These are phyloP conservation scores for Caenorhabditis becei DNA, from an alignment of 2,888 invertebrate species.

Conservation along the genomic window DNA sequence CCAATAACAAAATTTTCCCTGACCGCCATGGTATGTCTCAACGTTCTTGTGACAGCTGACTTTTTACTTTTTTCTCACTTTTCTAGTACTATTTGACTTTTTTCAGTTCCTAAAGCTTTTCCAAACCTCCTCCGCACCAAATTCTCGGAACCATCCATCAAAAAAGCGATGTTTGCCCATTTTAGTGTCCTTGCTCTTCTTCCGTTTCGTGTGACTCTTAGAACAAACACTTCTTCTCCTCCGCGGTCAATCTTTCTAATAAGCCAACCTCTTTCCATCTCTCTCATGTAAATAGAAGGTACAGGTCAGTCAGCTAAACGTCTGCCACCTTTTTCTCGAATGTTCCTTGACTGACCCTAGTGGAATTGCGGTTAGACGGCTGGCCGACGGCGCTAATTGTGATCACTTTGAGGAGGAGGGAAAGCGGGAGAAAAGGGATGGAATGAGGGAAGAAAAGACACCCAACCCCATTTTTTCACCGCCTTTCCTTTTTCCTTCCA, in stretches of 20 bases:
- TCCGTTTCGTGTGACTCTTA: slow-evolving; percentile 40
- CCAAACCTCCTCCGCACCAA: neutral
- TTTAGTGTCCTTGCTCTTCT: slow-evolving; percentile 22
- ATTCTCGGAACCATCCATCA: neutral
- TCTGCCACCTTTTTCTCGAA: slow-evolving; percentile 1
- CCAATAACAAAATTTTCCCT: too few relatives aligned
- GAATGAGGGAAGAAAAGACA: slow-evolving; percentile 4
- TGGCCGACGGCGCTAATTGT: neutral
- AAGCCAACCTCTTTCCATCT: slow-evolving; percentile 15
- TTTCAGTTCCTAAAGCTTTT: too few relatives aligned
- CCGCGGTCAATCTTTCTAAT: slow-evolving; percentile 54
- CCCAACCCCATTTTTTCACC: slow-evolving; percentile 9
- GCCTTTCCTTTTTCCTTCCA: neutral
- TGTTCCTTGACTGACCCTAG: slow-evolving; percentile 1
- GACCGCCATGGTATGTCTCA: too few relatives aligned
- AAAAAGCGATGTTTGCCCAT: slow-evolving; percentile 1
- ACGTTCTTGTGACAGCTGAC: too few relatives aligned
- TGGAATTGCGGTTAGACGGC: neutral
- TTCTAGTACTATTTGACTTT: too few relatives aligned
- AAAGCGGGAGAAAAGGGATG: slow-evolving; percentile 1
- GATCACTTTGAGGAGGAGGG: neutral
- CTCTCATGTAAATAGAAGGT: slow-evolving; percentile 13
- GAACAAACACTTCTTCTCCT: slow-evolving; percentile 41
- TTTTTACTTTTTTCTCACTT: too few relatives aligned
- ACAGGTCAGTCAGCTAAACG: slow-evolving; percentile 33